Evolutionary conservation across 2,797 vertebrate species (phyloP), one percentile per base, ranked within the genome.

Genomic region (Propithecus deckenii): DNA sequence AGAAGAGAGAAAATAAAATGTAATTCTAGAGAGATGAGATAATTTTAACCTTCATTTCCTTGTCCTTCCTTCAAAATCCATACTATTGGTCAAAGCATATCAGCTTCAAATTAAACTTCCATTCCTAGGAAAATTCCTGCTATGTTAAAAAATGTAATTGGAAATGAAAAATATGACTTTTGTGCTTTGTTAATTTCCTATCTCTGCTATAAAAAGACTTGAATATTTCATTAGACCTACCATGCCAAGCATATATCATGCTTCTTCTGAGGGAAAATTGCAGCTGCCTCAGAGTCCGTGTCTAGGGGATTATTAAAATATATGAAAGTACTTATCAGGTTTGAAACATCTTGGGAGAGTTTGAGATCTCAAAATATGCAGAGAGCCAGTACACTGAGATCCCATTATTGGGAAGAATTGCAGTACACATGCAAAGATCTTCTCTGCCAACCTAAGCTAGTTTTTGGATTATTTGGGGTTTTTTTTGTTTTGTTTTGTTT

Each of bases 91-190:
- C 23, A 93, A 80, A 89, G 28, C 46, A 43, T 32, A 28, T 59
- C 67, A 91, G 55, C 11, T 88, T 86, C 89, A 72, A 75, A 88
- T 78, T 92, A 38, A 95, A 74, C 13, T 84, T 20, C 30, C 23
- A 23, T 22, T 5, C 23, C 78, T 75, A 69, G 23, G 28, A n/a
- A 88, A 61, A 76, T 41, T 76, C 78, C 28, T 59, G 9, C 32
- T 85, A 32, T 81, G 15, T 38, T 80, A 59, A 79, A 38, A 80
- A 80, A 41, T 28, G 8, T 41, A 80, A 57, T 65, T 83, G 46
- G 72, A 88, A 84, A 71, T 55, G 52, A n/a, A 92, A 96, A 81
- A 74, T n/a, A 22, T 17, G 35, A 48, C 50, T 86, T 86, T 65
- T 52, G 28, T 41, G 17, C 89, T 89, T 88, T 69, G 22, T 89